Percentiles rank a stretch among this genome's conserved stretches.
Evolutionary conservation across 2,113 vertebrate species (phyloP).

Genomic region (Azemiops feae): DNA sequence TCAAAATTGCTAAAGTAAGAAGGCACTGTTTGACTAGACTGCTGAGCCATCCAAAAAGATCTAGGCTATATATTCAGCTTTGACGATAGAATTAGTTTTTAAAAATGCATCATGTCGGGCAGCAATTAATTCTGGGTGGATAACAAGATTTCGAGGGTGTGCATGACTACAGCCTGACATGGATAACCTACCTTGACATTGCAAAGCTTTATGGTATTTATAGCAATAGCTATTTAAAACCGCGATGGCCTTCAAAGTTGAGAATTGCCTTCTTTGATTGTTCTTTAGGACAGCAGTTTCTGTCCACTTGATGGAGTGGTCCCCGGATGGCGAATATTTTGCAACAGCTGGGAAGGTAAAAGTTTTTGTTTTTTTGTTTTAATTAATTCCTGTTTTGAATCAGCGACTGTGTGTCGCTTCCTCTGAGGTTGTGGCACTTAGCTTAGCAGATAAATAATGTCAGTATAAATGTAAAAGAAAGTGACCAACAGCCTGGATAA

Average conservation of each 20-base stretch:
- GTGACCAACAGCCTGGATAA: no score
- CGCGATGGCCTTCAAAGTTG: neutral
- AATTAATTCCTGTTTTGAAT: neutral
- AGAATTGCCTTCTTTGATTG: neutral
- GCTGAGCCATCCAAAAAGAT: neutral
- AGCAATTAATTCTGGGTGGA: neutral
- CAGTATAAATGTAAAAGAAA: neutral
- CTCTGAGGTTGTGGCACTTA: constrained; percentile 19
- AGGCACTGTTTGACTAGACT: neutral
- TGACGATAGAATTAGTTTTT: neutral
- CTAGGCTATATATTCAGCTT: neutral
- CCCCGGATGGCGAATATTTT: constrained; percentile 97
- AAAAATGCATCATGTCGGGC: neutral
- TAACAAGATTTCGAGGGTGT: neutral
- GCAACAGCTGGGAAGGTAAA: constrained; percentile 95
- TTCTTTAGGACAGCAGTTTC: constrained; percentile 88
- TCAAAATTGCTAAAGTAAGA: neutral
- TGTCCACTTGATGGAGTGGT: constrained; percentile 93
- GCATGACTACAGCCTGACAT: constrained; percentile 9
- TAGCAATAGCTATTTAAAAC: neutral
- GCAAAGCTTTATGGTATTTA: constrained; percentile 8
- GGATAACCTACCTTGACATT: neutral
- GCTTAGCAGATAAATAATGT: neutral
- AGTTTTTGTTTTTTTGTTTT: neutral
- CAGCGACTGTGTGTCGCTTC: neutral